These are phyloP conservation scores for Gymnothorax javanicus DNA, from an alignment of 2,797 vertebrate genomes.

Conservation along the genomic window DNA sequence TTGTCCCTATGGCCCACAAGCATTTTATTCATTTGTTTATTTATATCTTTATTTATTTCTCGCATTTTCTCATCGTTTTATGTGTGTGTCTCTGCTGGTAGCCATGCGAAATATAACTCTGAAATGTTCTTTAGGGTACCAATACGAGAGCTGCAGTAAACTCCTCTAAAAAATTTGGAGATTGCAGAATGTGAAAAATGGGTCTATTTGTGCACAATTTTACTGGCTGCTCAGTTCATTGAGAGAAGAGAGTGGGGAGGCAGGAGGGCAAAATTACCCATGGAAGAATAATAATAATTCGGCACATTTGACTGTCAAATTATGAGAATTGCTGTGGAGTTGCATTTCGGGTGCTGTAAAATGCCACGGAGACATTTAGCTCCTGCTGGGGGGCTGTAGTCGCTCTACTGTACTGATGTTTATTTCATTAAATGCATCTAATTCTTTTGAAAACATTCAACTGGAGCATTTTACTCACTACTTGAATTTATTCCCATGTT, in stretches of 20 bases:
- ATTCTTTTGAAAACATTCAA: neutral
- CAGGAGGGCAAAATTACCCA: neutral
- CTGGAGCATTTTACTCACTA: neutral
- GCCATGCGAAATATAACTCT: neutral
- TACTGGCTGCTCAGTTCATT: neutral
- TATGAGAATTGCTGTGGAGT: neutral
- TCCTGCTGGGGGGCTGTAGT: neutral
- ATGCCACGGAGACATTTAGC: neutral
- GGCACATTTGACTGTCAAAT: neutral
- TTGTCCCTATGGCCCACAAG: neutral
- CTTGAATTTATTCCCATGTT: neutral
- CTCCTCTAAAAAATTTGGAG: neutral
- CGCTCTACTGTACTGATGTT: neutral
- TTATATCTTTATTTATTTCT: too few relatives aligned
- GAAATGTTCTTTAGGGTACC: neutral
- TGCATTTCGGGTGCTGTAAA: neutral
- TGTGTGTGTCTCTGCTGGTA: neutral
- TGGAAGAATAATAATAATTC: neutral
- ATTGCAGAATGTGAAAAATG: neutral
- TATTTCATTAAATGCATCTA: neutral
- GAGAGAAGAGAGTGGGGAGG: neutral
- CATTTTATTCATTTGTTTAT: too few relatives aligned
- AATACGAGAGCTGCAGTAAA: neutral
- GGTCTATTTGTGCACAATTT: neutral
- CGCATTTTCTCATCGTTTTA: neutral